Conservation (phyloP, 2,797 vertebrate species). For the Chloroceryle amazona region DNA sequence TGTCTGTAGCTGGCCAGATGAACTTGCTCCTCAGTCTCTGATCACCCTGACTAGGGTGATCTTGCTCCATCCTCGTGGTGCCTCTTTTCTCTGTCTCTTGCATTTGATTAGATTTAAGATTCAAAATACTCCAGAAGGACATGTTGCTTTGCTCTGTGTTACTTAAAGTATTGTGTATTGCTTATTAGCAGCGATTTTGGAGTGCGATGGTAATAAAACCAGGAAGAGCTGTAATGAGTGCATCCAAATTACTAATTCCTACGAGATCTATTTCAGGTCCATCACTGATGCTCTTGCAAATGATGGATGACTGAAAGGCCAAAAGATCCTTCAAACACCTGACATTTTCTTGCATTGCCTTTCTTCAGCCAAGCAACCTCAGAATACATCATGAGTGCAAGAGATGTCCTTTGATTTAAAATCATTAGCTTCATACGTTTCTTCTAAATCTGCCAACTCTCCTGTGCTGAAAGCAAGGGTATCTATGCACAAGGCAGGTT, state of each 20-base stretch:
- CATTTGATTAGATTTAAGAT: background rate
- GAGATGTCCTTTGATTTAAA: background rate
- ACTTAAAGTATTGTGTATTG: background rate
- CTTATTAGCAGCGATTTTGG: background rate
- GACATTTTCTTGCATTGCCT: background rate
- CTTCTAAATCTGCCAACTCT: background rate
- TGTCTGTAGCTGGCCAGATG: background rate
- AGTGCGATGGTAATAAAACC: background rate
- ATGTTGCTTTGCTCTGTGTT: fast-evolving
- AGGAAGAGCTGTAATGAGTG: background rate
- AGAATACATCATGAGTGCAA: background rate
- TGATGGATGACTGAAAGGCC: slow-evolving; percentile 1
- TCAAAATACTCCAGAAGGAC: background rate
- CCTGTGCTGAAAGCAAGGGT: background rate
- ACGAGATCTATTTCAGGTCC: background rate
- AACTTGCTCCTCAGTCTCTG: background rate
- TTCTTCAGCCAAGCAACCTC: background rate
- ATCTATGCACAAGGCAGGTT: background rate
- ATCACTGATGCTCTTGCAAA: background rate
- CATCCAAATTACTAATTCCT: background rate
- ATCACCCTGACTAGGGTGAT: background rate
- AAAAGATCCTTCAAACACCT: background rate
- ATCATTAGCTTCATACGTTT: fast-evolving
- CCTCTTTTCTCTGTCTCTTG: background rate
- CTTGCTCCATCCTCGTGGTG: background rate